Evolutionary conservation across 1,140 invertebrate genomes (phyloP).

Genomic region (Tetramorium parvispinum): DNA sequence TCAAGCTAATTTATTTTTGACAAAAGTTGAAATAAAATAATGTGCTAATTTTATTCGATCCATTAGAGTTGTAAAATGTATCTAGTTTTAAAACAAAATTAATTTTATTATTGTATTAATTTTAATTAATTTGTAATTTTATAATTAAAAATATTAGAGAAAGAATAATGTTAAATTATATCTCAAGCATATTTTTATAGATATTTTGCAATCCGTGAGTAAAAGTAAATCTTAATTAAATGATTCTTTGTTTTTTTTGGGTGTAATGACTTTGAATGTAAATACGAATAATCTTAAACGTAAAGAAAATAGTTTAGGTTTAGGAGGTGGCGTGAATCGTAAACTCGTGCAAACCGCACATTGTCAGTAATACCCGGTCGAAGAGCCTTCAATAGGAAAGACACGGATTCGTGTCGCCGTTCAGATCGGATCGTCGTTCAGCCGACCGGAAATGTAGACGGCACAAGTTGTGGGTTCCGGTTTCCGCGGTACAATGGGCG

Average conservation of each 20-base stretch:
- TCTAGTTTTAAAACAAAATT: no score
- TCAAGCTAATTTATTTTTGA: neutral
- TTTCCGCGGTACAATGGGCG: constrained; percentile 60
- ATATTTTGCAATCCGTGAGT: neutral
- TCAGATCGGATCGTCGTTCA: constrained; percentile 54
- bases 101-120: no score
- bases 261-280: neutral
- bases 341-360: neutral
- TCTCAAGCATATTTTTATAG: neutral
- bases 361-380: neutral
- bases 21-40: neutral
- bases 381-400: constrained; percentile 31
- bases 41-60: no score
- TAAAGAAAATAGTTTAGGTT: neutral
- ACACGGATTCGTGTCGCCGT: constrained; percentile 33
- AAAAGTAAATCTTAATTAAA: neutral
- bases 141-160: no score
- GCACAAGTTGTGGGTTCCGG: constrained; percentile 59
- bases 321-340: neutral
- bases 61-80: no score
- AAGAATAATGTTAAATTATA: neutral
- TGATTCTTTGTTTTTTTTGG: no score
- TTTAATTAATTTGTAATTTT: no score
- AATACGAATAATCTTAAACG: neutral
- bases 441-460: constrained; percentile 65